Percentiles rank a stretch among this genome's conserved stretches.
phyloP scores from a whole-genome alignment of 1,140 invertebrate genomes.

The Eubasilissa regina region DNA sequence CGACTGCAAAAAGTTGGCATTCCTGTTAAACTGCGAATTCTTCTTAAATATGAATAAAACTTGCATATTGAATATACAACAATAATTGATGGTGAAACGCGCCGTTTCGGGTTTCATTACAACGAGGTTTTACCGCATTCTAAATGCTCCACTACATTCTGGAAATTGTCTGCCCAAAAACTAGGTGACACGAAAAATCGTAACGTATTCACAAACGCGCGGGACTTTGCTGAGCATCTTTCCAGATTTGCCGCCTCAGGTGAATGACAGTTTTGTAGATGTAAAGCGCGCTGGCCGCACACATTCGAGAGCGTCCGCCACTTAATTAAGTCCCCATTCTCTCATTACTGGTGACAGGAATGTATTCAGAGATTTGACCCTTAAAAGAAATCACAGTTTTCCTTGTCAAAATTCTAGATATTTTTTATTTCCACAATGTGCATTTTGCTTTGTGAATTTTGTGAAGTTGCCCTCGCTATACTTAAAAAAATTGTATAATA shows the following conservation, averaged over 20 bases:
- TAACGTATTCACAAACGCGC: slow-evolving; percentile 48
- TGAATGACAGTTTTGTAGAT: slow-evolving; percentile 52
- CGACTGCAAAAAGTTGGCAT: no score
- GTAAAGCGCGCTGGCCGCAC: slow-evolving; percentile 24
- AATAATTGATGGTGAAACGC: no score
- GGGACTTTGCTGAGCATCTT: slow-evolving; percentile 51
- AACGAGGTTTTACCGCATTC: slow-evolving; percentile 1
- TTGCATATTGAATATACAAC: no score
- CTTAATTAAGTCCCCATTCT: background rate
- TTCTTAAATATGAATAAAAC: no score
- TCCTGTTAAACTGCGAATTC: no score
- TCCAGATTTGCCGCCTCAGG: slow-evolving; percentile 50
- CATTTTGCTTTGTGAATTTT: no score
- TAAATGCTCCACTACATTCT: slow-evolving; percentile 42
- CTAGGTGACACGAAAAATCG: slow-evolving; percentile 53
- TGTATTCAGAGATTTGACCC: background rate
- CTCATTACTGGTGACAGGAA: slow-evolving; percentile 13
- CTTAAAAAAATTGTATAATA: no score
- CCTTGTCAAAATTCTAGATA: no score
- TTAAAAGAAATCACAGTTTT: no score
- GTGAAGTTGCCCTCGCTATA: no score
- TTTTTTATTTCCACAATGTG: no score
- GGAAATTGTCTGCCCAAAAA: slow-evolving; percentile 52
- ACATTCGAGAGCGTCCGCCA: background rate
- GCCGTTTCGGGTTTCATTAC: background rate